Evolutionary conservation across 2,888 invertebrate species (phyloP), one percentile per base, ranked within the genome.

Genomic region (Drosophila pullipes): DNA sequence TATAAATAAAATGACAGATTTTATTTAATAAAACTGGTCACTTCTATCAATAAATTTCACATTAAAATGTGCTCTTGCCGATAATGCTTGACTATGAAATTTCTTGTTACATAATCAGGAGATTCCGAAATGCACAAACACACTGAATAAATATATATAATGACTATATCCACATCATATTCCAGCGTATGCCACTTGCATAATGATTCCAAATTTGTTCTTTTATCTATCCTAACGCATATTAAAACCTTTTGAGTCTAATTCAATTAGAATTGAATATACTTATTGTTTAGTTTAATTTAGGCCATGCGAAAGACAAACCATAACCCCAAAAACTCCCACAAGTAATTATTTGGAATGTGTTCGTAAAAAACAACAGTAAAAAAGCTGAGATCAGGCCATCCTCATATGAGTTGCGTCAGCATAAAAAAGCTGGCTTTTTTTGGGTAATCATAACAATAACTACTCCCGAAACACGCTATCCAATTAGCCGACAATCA

Each of bases 401-500:
- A 50, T 66, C 5, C 22, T 22, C 18, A 54, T 60, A 53, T 54
- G 35, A 44, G 25, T 7, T 11, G 11, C 22, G 39, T 28, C 39
- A 57, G 41, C 28, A 30, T 9, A 35, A 39, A 59, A 55, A 50
- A 52, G 44, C 37, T 25, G 41, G 37, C 22, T 62, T 76, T 66
- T 37, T 49, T 18, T 52, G 58, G 61, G 61, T 63, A 77, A 74
- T 77, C 76, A 69, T 71, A 81, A 83, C 59, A 74, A 78, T 73
- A 74, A 63, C 69, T 78, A 69, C 63, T 64, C 67, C 66, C 28
- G 39, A 76, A 53, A 74, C 64, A 68, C 52, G 57, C 69, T 47
- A 57, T 83, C 81, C 88, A 83, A 85, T 85, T 81, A 83, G 83
- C 63, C 57, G 39, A 72, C 74, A 85, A 81, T 81, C 81, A 78